Percentiles rank a stretch among this genome's conserved stretches.
Evolutionary conservation across 2,797 vertebrate species (phyloP).

Genomic region (Coccyzus lansbergi): DNA sequence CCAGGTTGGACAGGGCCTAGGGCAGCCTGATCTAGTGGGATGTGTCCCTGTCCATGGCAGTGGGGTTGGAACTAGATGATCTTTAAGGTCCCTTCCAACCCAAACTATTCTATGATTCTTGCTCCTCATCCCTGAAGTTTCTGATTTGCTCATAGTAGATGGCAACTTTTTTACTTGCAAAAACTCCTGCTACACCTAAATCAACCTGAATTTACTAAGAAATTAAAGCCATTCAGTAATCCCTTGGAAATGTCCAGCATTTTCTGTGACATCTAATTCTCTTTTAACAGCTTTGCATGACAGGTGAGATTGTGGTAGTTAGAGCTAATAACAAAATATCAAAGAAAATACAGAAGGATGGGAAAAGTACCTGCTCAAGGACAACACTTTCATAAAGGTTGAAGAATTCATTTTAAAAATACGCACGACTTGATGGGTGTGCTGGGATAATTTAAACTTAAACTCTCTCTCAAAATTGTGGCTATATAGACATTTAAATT

Average conservation of each 20-base stretch:
- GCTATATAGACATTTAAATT: background rate
- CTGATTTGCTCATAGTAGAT: background rate
- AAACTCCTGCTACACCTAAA: background rate
- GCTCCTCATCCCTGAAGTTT: background rate
- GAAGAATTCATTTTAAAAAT: background rate
- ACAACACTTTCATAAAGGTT: background rate
- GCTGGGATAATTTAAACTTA: background rate
- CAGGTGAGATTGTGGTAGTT: background rate
- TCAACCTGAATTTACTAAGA: background rate
- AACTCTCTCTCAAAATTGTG: background rate
- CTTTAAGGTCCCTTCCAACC: too few species aligned
- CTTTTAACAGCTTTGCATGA: background rate
- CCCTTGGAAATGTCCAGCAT: background rate
- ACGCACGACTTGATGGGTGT: background rate
- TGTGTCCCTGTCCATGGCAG: too few species aligned
- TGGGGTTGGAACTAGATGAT: too few species aligned
- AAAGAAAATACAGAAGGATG: background rate
- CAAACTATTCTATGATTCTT: too few species aligned
- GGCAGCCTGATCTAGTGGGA: too few species aligned
- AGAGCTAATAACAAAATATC: background rate
- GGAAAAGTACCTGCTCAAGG: background rate
- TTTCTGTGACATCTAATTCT: background rate
- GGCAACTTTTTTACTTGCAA: background rate
- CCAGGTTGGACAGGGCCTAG: too few species aligned
- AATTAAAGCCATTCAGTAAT: background rate